Percentiles rank a stretch among this genome's conserved stretches.
phyloP scores from a whole-genome alignment of 2,797 vertebrate species.

The Characodon lateralis region DNA sequence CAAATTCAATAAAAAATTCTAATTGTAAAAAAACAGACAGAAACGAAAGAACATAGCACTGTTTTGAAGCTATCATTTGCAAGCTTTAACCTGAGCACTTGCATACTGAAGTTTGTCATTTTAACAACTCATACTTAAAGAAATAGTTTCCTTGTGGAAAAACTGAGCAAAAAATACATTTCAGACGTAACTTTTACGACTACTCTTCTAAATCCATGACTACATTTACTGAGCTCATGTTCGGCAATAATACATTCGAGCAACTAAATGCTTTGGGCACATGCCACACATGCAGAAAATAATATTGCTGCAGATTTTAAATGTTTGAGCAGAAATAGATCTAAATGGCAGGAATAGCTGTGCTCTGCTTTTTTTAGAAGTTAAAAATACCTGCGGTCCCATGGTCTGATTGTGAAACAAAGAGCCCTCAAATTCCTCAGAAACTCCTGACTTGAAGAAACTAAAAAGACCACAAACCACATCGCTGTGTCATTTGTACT shows the following conservation, averaged over 20 bases:
- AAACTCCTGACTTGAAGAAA: constrained; percentile 7
- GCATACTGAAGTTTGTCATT: not conserved
- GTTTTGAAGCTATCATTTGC: not conserved
- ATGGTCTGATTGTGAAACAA: constrained; percentile 25
- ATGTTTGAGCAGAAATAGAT: not conserved
- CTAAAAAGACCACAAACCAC: constrained; percentile 17
- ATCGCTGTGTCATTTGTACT: constrained; percentile 7
- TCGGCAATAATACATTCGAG: not conserved
- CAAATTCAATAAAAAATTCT: not conserved
- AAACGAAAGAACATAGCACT: not conserved
- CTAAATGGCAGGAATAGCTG: not conserved
- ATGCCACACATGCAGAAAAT: not conserved
- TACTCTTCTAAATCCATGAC: not conserved
- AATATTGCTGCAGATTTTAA: not conserved
- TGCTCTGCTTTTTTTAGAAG: constrained; percentile 2
- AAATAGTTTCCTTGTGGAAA: not conserved
- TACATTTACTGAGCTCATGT: not conserved
- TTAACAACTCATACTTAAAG: not conserved
- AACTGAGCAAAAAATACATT: not conserved
- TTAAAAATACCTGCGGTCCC: constrained; percentile 7
- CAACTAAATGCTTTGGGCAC: not conserved
- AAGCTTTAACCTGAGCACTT: too few relatives aligned
- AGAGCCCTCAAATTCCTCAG: constrained; percentile 5
- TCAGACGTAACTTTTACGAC: not conserved
- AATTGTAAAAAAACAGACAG: too few relatives aligned